Evolutionary conservation across 2,888 invertebrate species (phyloP), one percentile per base, ranked within the genome.

Genomic region (Zhuqinia jingwanae): DNA sequence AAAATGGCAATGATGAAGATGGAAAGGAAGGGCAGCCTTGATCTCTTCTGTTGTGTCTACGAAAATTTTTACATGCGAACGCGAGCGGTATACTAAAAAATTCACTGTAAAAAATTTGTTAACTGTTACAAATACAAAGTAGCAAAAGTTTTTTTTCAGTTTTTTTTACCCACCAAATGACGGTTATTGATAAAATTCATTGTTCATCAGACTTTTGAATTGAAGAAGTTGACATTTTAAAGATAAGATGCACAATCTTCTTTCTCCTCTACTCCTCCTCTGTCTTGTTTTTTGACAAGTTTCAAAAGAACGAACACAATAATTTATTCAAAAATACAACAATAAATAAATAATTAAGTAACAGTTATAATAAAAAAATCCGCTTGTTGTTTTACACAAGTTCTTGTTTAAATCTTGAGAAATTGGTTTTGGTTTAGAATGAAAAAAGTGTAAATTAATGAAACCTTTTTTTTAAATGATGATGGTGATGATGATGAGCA

Each of bases 1-100:
- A 36, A 36, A 36, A 36, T 36, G 36, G 36, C 36, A 36, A 36
- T 36, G 36, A 36, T 36, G 36, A 36, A 36, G 36, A 68, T 79
- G 65, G 65, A 65, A 79, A 25, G 47, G 10, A 65, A 79, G 79
- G 79, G 30, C 79, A 79, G 79, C 79, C 79, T 79, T 79, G 79
- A 79, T 79, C 79, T 79, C 79, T 79, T 65, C 36, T 65, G 30
- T 36, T 6, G 13, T 65, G 3, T 36, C 17, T 65, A 27, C 36
- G 8, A 25, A 15, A 27, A 27, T 36, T 42, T 60, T 30, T n/a
- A 20, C 15, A 53, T 65, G 65, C 65, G 42, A 36, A 25, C n/a
- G n/a, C n/a, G 25, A 27, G 53, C 58, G n/a, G 77, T 65, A 65
- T 47, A 47, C 30, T 42, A 60, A 42, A 78, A 78, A 78, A 77